These are phyloP conservation scores for Neodiprion lecontei DNA, from an alignment of 1,140 invertebrate species.

Conservation along the genomic window DNA sequence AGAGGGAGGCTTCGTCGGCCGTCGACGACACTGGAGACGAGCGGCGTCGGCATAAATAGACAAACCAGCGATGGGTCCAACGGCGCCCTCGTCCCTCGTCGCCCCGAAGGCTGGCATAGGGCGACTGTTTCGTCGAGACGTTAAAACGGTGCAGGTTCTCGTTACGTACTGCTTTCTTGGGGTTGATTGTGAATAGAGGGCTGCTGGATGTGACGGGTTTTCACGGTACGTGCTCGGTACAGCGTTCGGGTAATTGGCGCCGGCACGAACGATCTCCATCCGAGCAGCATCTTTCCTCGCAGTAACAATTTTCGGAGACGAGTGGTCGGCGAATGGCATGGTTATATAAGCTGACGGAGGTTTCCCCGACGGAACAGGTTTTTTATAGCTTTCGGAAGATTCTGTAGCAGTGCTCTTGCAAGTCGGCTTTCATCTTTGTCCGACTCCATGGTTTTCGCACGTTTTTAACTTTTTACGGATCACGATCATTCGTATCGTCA, in stretches of 20 bases:
- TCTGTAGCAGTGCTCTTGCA: too few relatives aligned
- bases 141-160: conserved; percentile 11
- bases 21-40: neutral
- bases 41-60: neutral
- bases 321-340: too few relatives aligned
- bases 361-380: too few relatives aligned
- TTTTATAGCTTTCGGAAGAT: too few relatives aligned
- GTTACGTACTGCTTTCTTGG: neutral
- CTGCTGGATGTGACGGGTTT: neutral
- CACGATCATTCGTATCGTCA: too few relatives aligned
- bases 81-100: neutral
- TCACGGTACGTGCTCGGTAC: neutral
- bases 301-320: too few relatives aligned
- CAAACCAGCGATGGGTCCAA: neutral
- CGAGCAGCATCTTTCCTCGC: too few relatives aligned
- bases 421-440: too few relatives aligned
- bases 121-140: neutral
- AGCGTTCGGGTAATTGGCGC: neutral
- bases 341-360: too few relatives aligned
- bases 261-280: neutral
- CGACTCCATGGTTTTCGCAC: too few relatives aligned
- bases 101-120: conserved; percentile 1
- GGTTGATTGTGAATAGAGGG: too few relatives aligned
- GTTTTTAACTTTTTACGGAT: too few relatives aligned
- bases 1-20: neutral